Base-by-base conservation (phyloP, 2,113 vertebrate species). In the Pterocles orientalis region DNA sequence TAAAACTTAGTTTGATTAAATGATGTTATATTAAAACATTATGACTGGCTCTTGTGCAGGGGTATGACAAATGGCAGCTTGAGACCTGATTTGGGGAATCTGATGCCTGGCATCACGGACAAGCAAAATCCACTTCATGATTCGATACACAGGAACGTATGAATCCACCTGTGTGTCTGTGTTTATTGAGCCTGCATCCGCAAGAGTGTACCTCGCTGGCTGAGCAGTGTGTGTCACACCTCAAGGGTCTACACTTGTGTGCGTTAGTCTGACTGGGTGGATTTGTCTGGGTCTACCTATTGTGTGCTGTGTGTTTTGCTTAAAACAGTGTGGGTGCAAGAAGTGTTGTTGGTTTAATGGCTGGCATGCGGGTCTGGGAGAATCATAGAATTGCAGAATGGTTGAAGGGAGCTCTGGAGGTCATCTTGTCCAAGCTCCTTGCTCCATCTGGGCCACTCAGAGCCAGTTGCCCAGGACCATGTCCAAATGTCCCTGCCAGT, bases 231-330 rank as follows among this genome's bases (percentile, higher is more conserved):
- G 6, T 39, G 48, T 41, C 41, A 28, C 3, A 5, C 58, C 43
- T 90, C 41, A 14, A 41, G 50, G 25, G 7, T 41, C 62, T 65
- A 17, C 14, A 5, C 26, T 31, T 41, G 2, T 13, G 17, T 41
- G 69, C 23, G 29, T 48, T 69, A 31, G 26, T 48, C 45, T 6
- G 29, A 14, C 8, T 0, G 0, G 8, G 28, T 39, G 45, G 18
- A 5, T 75, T 60, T 89, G 72, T 18, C 79, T 43, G 34, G 6
- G 29, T 14, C 16, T 64, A 29, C 29, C 47, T 45, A n/a, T n/a
- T n/a, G n/a, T n/a, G 12, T 0, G 5, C n/a, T n/a, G 16, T 43
- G 56, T n/a, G 48, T 21, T 34, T 18, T 39, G 25, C 64, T 79
- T 29, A 47, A 62, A 80, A 48, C 62, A 53, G 48, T 3, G 25